phyloP scores from a whole-genome alignment of 2,888 invertebrate species.

The Diachrysia chrysitis region DNA sequence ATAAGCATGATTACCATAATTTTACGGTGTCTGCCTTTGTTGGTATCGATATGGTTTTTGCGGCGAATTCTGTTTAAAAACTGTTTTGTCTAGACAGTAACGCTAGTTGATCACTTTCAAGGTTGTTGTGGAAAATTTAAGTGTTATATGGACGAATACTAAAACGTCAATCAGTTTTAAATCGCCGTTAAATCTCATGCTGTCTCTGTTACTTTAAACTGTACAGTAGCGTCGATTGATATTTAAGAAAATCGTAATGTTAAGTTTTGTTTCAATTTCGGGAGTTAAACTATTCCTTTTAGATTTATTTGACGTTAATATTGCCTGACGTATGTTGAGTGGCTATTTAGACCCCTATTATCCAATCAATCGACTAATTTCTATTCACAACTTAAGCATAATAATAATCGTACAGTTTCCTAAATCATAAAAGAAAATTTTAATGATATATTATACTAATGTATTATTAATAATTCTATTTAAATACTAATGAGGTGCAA shows the following conservation, averaged over 20 bases:
- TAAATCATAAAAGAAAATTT: not conserved
- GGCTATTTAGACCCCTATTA: not conserved
- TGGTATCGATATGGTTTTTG: not conserved
- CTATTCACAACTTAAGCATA: not conserved
- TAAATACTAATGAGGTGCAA: slow-evolving; percentile 31
- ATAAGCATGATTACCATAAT: slow-evolving; percentile 43
- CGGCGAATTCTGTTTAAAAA: not conserved
- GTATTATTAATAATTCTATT: slow-evolving; percentile 36
- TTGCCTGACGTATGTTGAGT: not conserved
- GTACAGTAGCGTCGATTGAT: no score
- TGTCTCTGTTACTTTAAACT: no score
- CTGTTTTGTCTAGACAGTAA: slow-evolving; percentile 3
- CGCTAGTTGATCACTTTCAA: no score
- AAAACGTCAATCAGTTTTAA: no score
- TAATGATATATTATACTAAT: slow-evolving; percentile 45
- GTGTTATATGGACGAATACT: no score
- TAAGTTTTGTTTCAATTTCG: no score
- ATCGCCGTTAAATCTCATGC: no score
- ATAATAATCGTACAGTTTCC: not conserved
- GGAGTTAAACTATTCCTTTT: no score
- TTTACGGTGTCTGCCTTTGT: slow-evolving; percentile 32
- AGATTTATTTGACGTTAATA: not conserved
- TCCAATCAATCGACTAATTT: not conserved
- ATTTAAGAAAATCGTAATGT: no score
- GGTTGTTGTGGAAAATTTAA: no score